Percentiles rank a stretch among this genome's conserved stretches.
Evolutionary conservation across 2,797 vertebrate genomes (phyloP).

Genomic region (Hippopotamyrus pictus): DNA sequence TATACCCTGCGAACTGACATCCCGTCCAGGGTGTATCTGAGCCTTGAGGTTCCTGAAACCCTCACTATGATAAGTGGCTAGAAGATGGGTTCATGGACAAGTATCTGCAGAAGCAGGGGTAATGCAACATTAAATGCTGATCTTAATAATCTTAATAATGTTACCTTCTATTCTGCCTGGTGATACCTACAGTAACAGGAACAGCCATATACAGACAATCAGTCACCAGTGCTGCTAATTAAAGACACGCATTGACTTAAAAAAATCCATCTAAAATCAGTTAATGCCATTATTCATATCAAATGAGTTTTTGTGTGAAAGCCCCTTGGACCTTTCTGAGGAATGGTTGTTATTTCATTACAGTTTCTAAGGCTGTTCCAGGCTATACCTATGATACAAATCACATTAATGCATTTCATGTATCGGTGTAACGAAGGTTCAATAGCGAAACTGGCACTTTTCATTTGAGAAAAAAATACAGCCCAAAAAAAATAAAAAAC

Average conservation of each 20-base stretch:
- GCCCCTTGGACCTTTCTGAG: neutral
- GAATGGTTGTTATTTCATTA: neutral
- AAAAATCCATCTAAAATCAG: neutral
- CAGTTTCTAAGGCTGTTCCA: neutral
- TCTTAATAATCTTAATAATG: neutral
- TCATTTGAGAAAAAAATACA: neutral
- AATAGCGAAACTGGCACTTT: neutral
- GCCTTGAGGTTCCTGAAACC: neutral
- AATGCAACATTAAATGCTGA: neutral
- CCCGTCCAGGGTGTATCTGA: neutral
- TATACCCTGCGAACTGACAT: neutral
- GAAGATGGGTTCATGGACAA: neutral
- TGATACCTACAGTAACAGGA: neutral
- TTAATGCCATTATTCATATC: neutral
- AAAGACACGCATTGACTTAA: neutral
- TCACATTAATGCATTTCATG: neutral
- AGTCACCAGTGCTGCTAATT: neutral
- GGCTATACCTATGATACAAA: neutral
- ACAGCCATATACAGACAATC: neutral
- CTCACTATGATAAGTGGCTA: neutral
- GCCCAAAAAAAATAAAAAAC: neutral
- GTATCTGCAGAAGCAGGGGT: neutral
- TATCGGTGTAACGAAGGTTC: neutral
- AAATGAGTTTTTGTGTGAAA: neutral
- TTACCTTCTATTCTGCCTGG: neutral